Conservation (phyloP, 2,113 vertebrate species). For the Stigmatopora nigra region DNA sequence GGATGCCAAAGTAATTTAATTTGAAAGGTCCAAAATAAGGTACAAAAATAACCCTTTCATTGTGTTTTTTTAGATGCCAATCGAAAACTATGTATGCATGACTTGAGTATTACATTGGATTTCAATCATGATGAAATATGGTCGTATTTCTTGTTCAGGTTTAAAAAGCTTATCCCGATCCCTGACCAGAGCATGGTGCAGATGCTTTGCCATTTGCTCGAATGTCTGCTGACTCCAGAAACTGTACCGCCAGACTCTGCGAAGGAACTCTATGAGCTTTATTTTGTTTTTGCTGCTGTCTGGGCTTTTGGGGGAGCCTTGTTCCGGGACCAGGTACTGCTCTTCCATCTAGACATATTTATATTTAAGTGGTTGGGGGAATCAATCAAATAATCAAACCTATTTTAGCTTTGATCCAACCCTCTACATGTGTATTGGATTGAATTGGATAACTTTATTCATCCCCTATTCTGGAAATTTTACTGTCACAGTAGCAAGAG, state of each 20-base stretch:
- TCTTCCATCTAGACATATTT: slow-evolving; percentile 8
- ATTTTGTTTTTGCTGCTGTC: slow-evolving; percentile 89
- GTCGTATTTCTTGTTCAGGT: slow-evolving; percentile 65
- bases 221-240: slow-evolving; percentile 83
- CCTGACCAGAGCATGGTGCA: slow-evolving; percentile 90
- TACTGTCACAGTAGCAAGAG: too few relatives aligned
- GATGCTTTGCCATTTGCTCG: slow-evolving; percentile 86
- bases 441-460: too few relatives aligned
- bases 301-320: slow-evolving; percentile 92
- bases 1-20: too few relatives aligned
- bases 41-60: too few relatives aligned
- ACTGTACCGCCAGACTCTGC: slow-evolving; percentile 79
- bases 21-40: too few relatives aligned
- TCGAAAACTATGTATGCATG: not conserved
- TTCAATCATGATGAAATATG: not conserved
- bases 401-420: slow-evolving; percentile 33
- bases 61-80: not conserved
- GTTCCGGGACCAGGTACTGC: slow-evolving; percentile 88
- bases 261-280: slow-evolving; percentile 90
- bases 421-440: slow-evolving; percentile 29
- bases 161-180: slow-evolving; percentile 89
- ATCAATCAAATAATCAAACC: slow-evolving; percentile 10
- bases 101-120: not conserved
- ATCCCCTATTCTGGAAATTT: too few relatives aligned
- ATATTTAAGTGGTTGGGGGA: slow-evolving; percentile 24